phyloP scores from a whole-genome alignment of 2,888 invertebrate species.

The Theretra japonica region DNA sequence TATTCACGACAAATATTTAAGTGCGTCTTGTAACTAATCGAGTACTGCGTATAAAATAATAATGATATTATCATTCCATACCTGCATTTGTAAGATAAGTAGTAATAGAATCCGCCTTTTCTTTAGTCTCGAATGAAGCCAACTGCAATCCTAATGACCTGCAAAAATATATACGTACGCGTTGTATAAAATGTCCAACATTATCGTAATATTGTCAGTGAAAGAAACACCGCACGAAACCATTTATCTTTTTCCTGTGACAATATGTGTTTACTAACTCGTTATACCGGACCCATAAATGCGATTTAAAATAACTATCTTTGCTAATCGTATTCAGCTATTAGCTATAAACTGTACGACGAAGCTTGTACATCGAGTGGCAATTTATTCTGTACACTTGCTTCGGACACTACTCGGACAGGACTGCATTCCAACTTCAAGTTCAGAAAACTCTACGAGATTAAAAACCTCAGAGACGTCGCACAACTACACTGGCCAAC shows the following conservation, averaged over 20 bases:
- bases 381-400: conserved; percentile 80
- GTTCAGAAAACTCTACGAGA: conserved; percentile 70
- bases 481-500: background rate
- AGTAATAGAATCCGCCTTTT: conserved; percentile 93
- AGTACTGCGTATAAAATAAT: background rate
- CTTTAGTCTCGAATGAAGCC: conserved; percentile 93
- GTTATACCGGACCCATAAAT: conserved; percentile 44
- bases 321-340: conserved; percentile 71
- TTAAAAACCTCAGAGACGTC: conserved; percentile 59
- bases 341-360: conserved; percentile 50
- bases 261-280: conserved; percentile 26
- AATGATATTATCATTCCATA: conserved; percentile 47
- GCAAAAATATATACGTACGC: conserved; percentile 46
- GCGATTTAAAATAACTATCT: conserved; percentile 67
- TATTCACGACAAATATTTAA: no score
- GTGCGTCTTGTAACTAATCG: background rate
- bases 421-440: conserved; percentile 73
- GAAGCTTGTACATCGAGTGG: conserved; percentile 42
- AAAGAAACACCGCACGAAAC: conserved; percentile 30
- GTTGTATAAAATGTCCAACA: background rate
- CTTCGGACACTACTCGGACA: conserved; percentile 47
- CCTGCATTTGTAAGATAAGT: conserved; percentile 93
- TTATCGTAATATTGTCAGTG: conserved; percentile 29
- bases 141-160: conserved; percentile 93
- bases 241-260: conserved; percentile 21